phyloP scores from a whole-genome alignment of 1,140 invertebrate species.

The Ectropis grisescens region DNA sequence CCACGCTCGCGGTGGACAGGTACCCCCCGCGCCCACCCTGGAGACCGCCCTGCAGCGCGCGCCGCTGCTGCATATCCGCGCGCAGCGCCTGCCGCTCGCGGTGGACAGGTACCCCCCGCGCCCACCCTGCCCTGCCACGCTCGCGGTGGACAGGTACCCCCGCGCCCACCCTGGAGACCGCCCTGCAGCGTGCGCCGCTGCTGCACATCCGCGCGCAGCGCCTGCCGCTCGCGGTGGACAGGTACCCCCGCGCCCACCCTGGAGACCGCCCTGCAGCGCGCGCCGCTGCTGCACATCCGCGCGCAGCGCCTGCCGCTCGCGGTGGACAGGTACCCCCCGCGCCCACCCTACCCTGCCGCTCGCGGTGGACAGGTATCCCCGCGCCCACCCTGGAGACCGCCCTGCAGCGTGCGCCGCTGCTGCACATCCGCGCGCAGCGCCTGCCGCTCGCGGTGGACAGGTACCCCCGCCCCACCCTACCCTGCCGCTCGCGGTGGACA shows the following conservation, averaged over 20 bases:
- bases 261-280: background rate
- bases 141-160: no score
- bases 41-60: no score
- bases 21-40: no score
- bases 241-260: background rate
- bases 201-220: background rate
- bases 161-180: background rate
- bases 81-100: background rate
- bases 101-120: background rate
- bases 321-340: background rate
- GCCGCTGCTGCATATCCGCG: no score
- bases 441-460: constrained; percentile 16
- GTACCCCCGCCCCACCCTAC: constrained; percentile 1
- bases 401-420: constrained; percentile 69
- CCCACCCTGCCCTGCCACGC: no score
- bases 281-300: background rate
- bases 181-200: background rate
- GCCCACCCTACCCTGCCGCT: background rate
- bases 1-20: no score
- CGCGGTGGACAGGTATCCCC: background rate
- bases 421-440: background rate
- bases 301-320: background rate
- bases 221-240: background rate
- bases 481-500: background rate
- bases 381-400: constrained; percentile 88